Evolutionary conservation across 2,113 vertebrate genomes (phyloP).

Genomic region (Phaethornis superciliosus): DNA sequence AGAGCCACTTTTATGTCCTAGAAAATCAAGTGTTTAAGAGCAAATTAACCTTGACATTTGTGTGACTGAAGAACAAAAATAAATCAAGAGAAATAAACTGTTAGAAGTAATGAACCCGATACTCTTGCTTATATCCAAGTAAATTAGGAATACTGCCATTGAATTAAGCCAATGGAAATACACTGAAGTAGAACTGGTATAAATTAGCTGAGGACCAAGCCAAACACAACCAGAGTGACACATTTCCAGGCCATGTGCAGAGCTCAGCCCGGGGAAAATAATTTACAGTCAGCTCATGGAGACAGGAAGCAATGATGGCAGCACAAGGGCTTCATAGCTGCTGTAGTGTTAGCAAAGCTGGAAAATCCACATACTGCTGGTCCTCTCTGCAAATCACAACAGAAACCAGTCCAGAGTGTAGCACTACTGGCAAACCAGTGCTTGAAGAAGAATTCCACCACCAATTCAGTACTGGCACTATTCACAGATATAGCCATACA

Average conservation of each 20-base stretch:
- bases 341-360: neutral
- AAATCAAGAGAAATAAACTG: constrained; percentile 32
- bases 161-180: constrained; percentile 42
- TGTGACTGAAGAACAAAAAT: constrained; percentile 20
- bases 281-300: constrained; percentile 48
- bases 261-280: constrained; percentile 41
- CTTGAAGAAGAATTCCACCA: constrained; percentile 3
- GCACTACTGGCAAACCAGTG: neutral
- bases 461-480: neutral
- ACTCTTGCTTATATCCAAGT: neutral
- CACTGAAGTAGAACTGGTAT: constrained; percentile 5
- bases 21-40: constrained; percentile 31
- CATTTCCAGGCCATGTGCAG: constrained; percentile 23
- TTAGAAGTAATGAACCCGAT: constrained; percentile 19
- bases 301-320: constrained; percentile 45
- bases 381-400: neutral
- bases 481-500: neutral
- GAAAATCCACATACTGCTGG: neutral
- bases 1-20: neutral
- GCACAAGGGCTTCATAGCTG: neutral
- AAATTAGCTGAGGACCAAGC: constrained; percentile 22
- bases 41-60: constrained; percentile 38
- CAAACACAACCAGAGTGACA: constrained; percentile 27
- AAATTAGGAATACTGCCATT: constrained; percentile 40
- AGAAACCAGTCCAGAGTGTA: neutral